Base-by-base conservation (phyloP, 2,888 invertebrate genomes). In the Congeria kusceri region DNA sequence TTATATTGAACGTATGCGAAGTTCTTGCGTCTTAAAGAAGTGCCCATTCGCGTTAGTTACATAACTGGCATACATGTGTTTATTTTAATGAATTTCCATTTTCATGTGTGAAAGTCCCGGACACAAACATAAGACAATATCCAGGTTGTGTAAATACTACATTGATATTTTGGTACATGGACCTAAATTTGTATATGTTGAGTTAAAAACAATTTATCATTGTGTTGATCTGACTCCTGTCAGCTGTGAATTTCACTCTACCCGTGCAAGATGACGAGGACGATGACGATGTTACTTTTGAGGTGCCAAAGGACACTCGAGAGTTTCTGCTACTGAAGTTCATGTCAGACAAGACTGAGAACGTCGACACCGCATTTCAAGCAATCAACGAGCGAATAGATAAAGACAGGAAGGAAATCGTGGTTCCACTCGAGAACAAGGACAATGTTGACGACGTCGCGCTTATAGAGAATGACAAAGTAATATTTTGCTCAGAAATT, bases 261-360 rank as follows among this genome's bases (percentile, higher is more conserved):
- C 29, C 28, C n/a, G 29, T 53, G 27, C 28, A 39, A 13, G 25
- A 49, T 11, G 62, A 57, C 20, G n/a, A 29, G 13, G 29, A 47
- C 15, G 59, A 28, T 46, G 27, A 61, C 1, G 7, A 62, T 18
- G 61, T 49, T 20, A n/a, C 49, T 39, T 53, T 62, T n/a, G 29
- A 59, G 20, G 44, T 53, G 25, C 62, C 57, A 3, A 69, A 47
- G 46, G 25, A 58, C 46, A 68, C 49, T 20, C 66, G 67, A 61
- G 70, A 80, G 32, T 80, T 80, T n/a, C 63, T 80, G 5, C 70
- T 80, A 2, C 56, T 77, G 7, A 68, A 73, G 27, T 53, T 80
- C 25, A 66, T 57, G 28, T 73, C 80, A 18, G 70, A 72, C 25
- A 72, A 77, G 25, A 47, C 47, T 0, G 39, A 69, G 58, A 63